phyloP scores from a whole-genome alignment of 2,797 vertebrate species.

The Microtus californicus region DNA sequence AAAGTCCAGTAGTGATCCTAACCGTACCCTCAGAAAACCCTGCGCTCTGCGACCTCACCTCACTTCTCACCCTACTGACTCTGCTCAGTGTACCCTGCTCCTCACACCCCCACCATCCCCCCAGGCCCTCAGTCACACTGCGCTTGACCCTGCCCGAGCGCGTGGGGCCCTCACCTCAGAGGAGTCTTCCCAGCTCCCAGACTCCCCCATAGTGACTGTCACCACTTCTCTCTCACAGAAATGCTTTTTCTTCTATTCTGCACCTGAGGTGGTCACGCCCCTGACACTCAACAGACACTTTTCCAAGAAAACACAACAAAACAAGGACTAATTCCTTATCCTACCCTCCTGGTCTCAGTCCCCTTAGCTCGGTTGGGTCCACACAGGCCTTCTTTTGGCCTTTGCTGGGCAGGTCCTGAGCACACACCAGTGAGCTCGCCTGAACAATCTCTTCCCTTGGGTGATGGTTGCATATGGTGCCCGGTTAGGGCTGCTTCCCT shows the following conservation, averaged over 20 bases:
- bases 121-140: no score
- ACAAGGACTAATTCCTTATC: neutral
- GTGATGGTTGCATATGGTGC: neutral
- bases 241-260: neutral
- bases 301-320: neutral
- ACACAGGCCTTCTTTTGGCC: neutral
- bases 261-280: neutral
- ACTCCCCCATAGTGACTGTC: accelerated
- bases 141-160: neutral
- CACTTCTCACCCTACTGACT: no score
- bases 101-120: no score
- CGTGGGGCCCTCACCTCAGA: neutral
- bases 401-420: neutral
- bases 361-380: neutral
- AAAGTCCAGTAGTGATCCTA: neutral
- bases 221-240: neutral
- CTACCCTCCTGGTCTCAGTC: neutral
- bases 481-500: neutral
- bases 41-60: neutral
- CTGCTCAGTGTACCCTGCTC: neutral
- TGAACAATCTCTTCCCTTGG: neutral
- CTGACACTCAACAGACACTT: neutral
- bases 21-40: no score
- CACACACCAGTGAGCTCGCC: neutral
- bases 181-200: neutral